A percentile compares a stretch with the other conserved stretches of the same genome.
These are phyloP conservation scores for Esox lucius DNA, from an alignment of 2,797 vertebrate genomes.

Conservation along the genomic window DNA sequence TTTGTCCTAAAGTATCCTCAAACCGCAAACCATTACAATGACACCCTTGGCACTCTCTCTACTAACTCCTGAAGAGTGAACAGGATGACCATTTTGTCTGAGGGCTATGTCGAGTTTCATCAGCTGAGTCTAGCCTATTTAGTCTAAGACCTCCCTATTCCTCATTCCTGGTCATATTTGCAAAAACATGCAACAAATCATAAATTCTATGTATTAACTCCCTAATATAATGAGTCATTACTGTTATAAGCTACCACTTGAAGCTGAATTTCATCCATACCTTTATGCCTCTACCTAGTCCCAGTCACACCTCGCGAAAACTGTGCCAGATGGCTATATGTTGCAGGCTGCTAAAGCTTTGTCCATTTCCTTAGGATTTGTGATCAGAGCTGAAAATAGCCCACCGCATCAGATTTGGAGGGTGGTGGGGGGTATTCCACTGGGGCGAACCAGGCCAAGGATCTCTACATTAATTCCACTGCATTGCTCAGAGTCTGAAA, in stretches of 20 bases:
- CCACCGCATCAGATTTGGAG: slow-evolving; percentile 27
- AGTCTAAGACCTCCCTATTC: neutral
- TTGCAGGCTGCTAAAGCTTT: slow-evolving; percentile 15
- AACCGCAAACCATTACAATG: neutral
- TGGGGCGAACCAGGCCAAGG: slow-evolving; percentile 37
- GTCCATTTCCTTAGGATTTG: slow-evolving; percentile 36
- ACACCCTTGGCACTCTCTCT: neutral
- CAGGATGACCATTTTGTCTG: neutral
- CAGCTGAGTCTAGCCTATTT: neutral
- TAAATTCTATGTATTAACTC: neutral
- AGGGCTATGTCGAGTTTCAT: neutral
- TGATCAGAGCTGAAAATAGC: slow-evolving; percentile 49
- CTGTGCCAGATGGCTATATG: slow-evolving; percentile 43
- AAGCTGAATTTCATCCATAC: neutral
- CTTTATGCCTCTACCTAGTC: neutral
- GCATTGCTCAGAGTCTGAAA: slow-evolving; percentile 58
- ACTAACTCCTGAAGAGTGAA: neutral
- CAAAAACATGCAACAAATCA: neutral
- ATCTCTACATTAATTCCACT: slow-evolving; percentile 52
- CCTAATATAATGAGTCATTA: neutral
- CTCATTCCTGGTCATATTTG: neutral
- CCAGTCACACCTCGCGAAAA: slow-evolving; percentile 23
- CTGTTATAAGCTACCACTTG: neutral
- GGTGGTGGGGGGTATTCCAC: slow-evolving; percentile 28
- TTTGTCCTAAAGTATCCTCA: too few relatives aligned